Evolutionary conservation across 2,888 invertebrate species (phyloP).

Genomic region (Trissonchulus latispiculum): DNA sequence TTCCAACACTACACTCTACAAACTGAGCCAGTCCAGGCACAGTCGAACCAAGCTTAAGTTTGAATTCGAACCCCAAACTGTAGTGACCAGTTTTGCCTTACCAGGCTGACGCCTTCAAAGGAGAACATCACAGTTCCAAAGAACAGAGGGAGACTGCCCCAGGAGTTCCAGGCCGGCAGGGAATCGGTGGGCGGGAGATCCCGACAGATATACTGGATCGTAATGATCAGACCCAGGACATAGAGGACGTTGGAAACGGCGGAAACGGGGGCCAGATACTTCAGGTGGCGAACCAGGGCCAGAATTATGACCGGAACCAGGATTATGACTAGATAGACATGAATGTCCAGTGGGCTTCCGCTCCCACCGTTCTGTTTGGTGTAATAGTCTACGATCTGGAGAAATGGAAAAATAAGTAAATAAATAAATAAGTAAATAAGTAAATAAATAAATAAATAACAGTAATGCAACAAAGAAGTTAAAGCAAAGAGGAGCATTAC

Average conservation of each 20-base stretch:
- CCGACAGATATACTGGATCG: slow-evolving; percentile 71
- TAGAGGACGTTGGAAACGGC: slow-evolving; percentile 72
- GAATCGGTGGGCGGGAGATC: slow-evolving; percentile 56
- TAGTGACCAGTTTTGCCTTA: no score
- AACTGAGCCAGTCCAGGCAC: no score
- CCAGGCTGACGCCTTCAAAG: slow-evolving; percentile 73
- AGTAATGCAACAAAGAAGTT: no score
- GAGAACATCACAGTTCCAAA: slow-evolving; percentile 92
- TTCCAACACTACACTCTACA: no score
- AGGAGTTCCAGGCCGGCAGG: slow-evolving; percentile 30
- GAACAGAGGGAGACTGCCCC: slow-evolving; percentile 60
- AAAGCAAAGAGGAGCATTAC: no score
- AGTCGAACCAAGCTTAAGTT: no score
- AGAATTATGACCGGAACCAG: slow-evolving; percentile 26
- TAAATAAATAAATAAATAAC: no score
- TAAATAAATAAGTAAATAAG: no score
- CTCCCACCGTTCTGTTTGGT: neutral
- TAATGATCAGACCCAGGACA: slow-evolving; percentile 64
- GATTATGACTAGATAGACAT: neutral
- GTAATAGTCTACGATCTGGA: neutral
- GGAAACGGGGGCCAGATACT: slow-evolving; percentile 71
- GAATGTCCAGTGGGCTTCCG: neutral
- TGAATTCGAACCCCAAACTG: no score
- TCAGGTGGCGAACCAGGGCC: slow-evolving; percentile 55
- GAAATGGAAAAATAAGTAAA: neutral